Evolutionary conservation across 2,797 vertebrate genomes (phyloP).

Genomic region (Delichon dasypus): DNA sequence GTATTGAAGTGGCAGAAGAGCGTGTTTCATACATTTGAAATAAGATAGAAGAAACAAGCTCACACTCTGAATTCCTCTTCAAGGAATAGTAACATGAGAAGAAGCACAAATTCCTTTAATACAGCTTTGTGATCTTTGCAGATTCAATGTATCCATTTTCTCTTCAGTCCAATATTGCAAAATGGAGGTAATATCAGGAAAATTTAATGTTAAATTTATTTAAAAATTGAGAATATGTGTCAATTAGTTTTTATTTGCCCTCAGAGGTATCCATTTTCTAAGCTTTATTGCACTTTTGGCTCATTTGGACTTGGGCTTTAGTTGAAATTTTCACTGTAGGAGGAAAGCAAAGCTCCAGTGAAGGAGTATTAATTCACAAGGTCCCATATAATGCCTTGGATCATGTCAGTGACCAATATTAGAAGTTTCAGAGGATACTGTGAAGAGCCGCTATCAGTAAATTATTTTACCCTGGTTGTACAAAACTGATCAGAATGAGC

Average conservation of each 20-base stretch:
- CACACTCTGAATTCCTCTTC: not conserved
- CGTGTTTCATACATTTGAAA: not conserved
- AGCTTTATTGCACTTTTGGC: not conserved
- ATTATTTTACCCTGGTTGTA: not conserved
- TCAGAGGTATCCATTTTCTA: not conserved
- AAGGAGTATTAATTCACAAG: not conserved
- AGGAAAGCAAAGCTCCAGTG: not conserved
- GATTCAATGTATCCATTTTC: not conserved
- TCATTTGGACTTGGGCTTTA: not conserved
- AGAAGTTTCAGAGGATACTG: not conserved
- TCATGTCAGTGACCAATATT: not conserved
- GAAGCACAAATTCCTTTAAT: not conserved
- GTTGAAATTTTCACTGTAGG: not conserved
- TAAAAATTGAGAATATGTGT: not conserved
- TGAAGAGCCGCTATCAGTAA: not conserved
- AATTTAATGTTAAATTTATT: not conserved
- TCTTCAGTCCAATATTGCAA: not conserved
- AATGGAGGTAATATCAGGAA: not conserved
- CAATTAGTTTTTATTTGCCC: not conserved
- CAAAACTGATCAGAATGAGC: not conserved
- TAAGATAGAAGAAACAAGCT: not conserved
- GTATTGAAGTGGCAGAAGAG: not conserved
- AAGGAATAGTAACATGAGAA: not conserved
- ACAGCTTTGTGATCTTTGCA: not conserved
- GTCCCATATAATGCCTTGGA: not conserved